A percentile compares a stretch with the other conserved stretches of the same genome.
phyloP scores from a whole-genome alignment of 1,140 invertebrate genomes.

The Halesus radiatus region DNA sequence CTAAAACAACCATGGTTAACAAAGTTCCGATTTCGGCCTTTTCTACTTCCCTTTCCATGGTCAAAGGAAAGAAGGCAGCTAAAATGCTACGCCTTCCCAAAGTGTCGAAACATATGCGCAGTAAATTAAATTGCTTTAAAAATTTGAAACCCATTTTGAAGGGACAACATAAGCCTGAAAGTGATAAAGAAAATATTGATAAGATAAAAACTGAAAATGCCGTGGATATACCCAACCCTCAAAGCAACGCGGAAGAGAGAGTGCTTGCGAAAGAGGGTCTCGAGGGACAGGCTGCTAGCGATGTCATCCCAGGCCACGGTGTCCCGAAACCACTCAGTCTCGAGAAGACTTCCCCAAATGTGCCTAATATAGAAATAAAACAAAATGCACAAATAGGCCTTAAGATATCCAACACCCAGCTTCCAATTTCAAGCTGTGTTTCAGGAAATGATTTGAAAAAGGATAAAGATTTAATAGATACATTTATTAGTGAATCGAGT shows the following conservation, averaged over 20 bases:
- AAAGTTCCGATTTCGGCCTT: slow-evolving; percentile 81
- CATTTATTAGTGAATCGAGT: too few relatives aligned
- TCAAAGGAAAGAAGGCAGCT: slow-evolving; percentile 62
- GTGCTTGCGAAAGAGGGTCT: too few relatives aligned
- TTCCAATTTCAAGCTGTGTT: too few relatives aligned
- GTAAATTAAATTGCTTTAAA: slow-evolving; percentile 25
- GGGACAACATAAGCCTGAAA: not conserved
- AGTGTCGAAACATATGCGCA: slow-evolving; percentile 41
- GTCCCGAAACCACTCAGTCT: too few relatives aligned
- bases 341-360: not conserved
- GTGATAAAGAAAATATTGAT: not conserved
- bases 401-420: too few relatives aligned
- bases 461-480: too few relatives aligned
- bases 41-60: slow-evolving; percentile 64
- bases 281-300: too few relatives aligned
- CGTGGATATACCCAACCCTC: not conserved
- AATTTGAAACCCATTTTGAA: not conserved
- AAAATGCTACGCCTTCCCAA: slow-evolving; percentile 57
- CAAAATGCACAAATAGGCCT: too few relatives aligned
- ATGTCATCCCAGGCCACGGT: too few relatives aligned
- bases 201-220: not conserved
- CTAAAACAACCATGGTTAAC: slow-evolving; percentile 78
- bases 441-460: too few relatives aligned
- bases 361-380: too few relatives aligned
- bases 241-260: too few relatives aligned